A percentile compares a stretch with the other conserved stretches of the same genome.
Evolutionary conservation across 2,888 invertebrate species (phyloP).

Genomic region (Adelphocoris suturalis): DNA sequence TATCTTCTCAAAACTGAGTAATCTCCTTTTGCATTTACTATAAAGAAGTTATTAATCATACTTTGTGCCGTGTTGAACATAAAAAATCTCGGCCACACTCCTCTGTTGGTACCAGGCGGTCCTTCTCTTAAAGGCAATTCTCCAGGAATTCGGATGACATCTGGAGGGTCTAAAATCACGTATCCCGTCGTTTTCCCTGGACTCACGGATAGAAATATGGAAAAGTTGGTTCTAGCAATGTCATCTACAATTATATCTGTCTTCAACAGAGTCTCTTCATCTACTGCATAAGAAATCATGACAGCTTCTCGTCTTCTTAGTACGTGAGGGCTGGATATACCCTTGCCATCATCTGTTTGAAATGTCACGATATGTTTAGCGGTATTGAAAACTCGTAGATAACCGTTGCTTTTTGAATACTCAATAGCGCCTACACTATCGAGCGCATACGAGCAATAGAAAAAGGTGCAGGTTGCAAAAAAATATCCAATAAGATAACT

Average conservation of each 20-base stretch:
- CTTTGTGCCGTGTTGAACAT: not conserved
- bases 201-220: not conserved
- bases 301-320: not conserved
- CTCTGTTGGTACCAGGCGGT: slow-evolving; percentile 2
- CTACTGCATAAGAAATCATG: not conserved
- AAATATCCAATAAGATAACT: not conserved
- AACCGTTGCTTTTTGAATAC: not conserved
- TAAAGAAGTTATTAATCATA: not conserved
- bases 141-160: not conserved
- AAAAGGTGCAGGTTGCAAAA: not conserved
- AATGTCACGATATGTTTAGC: not conserved
- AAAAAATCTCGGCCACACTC: not conserved
- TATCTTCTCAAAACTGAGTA: not conserved
- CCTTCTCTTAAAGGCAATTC: slow-evolving; percentile 6
- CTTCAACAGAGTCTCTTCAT: not conserved
- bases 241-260: not conserved
- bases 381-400: not conserved
- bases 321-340: not conserved
- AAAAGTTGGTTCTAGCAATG: not conserved
- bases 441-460: not conserved
- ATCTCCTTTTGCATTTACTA: not conserved
- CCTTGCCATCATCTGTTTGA: not conserved
- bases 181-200: not conserved
- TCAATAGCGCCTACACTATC: not conserved
- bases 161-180: slow-evolving; percentile 25